phyloP scores from a whole-genome alignment of 2,888 invertebrate genomes.

The Nineta flava region DNA sequence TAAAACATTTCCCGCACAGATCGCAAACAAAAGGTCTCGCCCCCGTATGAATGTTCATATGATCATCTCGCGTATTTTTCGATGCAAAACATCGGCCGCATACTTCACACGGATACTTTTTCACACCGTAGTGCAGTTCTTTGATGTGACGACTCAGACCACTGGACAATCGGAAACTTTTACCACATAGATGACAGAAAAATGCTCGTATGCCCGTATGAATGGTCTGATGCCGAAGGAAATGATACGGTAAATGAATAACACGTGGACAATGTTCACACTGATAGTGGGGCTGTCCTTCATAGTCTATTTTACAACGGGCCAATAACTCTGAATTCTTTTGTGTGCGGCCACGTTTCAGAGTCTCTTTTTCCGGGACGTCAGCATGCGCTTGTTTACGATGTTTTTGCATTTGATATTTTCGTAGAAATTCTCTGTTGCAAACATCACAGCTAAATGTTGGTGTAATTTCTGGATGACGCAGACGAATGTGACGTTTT shows the following conservation, averaged over 20 bases:
- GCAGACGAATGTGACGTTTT: background rate
- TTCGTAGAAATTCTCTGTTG: slow-evolving; percentile 22
- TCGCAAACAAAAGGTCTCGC: slow-evolving; percentile 34
- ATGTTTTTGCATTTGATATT: slow-evolving; percentile 23
- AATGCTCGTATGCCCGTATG: slow-evolving; percentile 29
- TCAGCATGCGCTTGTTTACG: slow-evolving; percentile 16
- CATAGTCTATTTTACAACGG: slow-evolving; percentile 17
- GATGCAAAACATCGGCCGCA: slow-evolving; percentile 34
- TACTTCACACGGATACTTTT: slow-evolving; percentile 31
- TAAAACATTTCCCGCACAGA: slow-evolving; percentile 34
- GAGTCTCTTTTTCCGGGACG: slow-evolving; percentile 9
- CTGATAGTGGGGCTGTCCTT: slow-evolving; percentile 20
- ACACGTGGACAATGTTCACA: slow-evolving; percentile 29
- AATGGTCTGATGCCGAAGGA: slow-evolving; percentile 30
- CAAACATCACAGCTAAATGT: slow-evolving; percentile 21
- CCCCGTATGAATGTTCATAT: slow-evolving; percentile 31
- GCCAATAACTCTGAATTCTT: slow-evolving; percentile 12
- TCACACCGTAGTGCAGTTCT: slow-evolving; percentile 29
- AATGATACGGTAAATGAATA: slow-evolving; percentile 21
- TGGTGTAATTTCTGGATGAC: slow-evolving; percentile 13
- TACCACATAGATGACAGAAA: slow-evolving; percentile 37
- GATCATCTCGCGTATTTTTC: slow-evolving; percentile 32
- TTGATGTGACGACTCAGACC: slow-evolving; percentile 35
- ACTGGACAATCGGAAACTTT: slow-evolving; percentile 30
- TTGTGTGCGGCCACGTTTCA: slow-evolving; percentile 3